These are phyloP conservation scores for Craterocephalus amniculus DNA, from an alignment of 2,797 vertebrate genomes.

Conservation along the genomic window DNA sequence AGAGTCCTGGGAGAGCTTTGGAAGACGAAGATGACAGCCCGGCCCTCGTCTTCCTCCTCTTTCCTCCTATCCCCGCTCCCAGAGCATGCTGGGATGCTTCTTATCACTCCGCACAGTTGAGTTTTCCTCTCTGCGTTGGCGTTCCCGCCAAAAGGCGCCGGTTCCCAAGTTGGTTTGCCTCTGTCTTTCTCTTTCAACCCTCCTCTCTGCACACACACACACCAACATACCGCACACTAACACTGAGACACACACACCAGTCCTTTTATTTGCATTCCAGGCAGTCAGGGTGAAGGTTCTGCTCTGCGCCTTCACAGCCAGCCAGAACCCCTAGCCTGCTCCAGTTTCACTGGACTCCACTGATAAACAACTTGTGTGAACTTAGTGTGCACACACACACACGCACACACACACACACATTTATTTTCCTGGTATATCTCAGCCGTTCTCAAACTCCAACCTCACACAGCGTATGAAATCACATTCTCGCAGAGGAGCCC, in stretches of 20 bases:
- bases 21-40: constrained; percentile 49
- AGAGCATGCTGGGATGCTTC: constrained; percentile 72
- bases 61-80: too few relatives aligned
- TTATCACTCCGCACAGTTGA: constrained; percentile 78
- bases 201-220: neutral
- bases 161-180: constrained; percentile 53
- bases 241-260: constrained; percentile 15
- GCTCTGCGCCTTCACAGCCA: constrained; percentile 58
- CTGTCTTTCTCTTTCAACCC: constrained; percentile 30
- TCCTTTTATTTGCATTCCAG: constrained; percentile 74
- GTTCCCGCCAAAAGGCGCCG: constrained; percentile 63
- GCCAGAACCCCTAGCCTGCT: constrained; percentile 35
- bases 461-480: constrained; percentile 49
- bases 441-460: constrained; percentile 40
- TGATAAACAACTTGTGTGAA: constrained; percentile 70
- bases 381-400: constrained; percentile 33
- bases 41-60: constrained; percentile 13
- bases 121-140: constrained; percentile 54
- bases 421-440: neutral
- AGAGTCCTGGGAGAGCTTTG: constrained; percentile 36
- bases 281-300: constrained; percentile 70
- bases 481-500: constrained; percentile 38
- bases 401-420: constrained; percentile 1
- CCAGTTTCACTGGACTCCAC: constrained; percentile 62
- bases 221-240: constrained; percentile 15